Percentiles rank a stretch among this genome's conserved stretches.
phyloP scores from a whole-genome alignment of 1,140 invertebrate species.

The Cherax quadricarinatus region DNA sequence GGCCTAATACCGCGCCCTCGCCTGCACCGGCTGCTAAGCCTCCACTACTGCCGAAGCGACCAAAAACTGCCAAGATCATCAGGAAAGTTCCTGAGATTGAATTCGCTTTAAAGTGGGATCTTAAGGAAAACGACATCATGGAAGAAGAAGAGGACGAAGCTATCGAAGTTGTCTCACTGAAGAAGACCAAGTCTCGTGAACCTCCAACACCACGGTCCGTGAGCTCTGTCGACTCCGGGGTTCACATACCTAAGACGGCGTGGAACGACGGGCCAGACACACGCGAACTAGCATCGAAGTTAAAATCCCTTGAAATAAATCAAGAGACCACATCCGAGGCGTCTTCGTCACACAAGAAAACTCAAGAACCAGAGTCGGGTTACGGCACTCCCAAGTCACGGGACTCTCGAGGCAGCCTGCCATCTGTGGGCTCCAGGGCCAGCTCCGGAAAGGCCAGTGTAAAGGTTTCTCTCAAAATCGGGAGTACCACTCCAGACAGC shows the following conservation, averaged over 20 bases:
- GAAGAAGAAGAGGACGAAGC: conserved; percentile 52
- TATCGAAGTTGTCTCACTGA: conserved; percentile 15
- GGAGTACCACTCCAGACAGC: conserved; percentile 14
- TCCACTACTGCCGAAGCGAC: conserved; percentile 64
- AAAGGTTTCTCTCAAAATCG: conserved; percentile 19
- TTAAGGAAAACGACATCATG: conserved; percentile 56
- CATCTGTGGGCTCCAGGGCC: conserved; percentile 39
- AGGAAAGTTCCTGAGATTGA: conserved; percentile 71
- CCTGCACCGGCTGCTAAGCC: conserved; percentile 57
- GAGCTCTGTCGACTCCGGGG: conserved; percentile 66
- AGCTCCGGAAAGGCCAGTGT: conserved; percentile 25
- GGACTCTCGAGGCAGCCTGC: conserved; percentile 26
- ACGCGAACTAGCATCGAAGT: conserved; percentile 44
- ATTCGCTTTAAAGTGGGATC: conserved; percentile 70
- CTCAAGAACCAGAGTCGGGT: conserved; percentile 60
- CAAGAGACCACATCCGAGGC: neutral
- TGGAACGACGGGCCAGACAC: conserved; percentile 69
- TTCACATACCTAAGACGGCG: conserved; percentile 61
- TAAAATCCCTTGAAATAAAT: conserved; percentile 46
- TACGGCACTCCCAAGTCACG: conserved; percentile 64
- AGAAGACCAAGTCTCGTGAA: conserved; percentile 42
- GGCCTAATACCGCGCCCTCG: conserved; percentile 68
- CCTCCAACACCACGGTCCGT: conserved; percentile 63
- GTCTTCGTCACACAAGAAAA: neutral
- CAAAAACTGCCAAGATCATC: conserved; percentile 66